Base-by-base conservation (phyloP, 2,888 invertebrate species). In the Athetis lepigone region DNA sequence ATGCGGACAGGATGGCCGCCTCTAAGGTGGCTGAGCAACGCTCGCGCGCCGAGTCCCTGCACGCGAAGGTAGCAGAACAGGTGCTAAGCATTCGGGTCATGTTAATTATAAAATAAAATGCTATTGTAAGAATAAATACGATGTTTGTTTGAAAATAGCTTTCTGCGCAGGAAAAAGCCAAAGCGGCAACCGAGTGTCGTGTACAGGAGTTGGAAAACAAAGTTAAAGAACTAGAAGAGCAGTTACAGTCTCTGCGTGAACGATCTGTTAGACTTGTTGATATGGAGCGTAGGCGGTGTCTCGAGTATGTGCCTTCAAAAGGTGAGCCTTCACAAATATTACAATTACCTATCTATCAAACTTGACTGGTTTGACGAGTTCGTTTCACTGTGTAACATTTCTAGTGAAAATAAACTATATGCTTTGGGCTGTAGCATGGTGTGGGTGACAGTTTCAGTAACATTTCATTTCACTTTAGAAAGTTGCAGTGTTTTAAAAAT, bases 1-100 rank as follows among this genome's bases (percentile, higher is more conserved):
- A 77, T 8, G 85, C 87, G 1, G 91, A 91, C 54, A 84, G 68
- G n/a, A 66, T 71, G 2, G 83, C 86, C 0, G 83, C 80, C 8
- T 16, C 29, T 7, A 86, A 85, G 0, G 81, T 84, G 45, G 80
- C 79, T 0, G 90, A 90, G 45, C 84, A 85, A 39, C 81, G 78
- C 33, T 47, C 84, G 21, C 89, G 83, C 46, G 63, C 79, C 39
- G 90, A 92, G 61, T 75, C 80, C 27, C 88, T 94, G 18, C 88
- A 90, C 85, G 86, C 87, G 83, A 92, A 92, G 86, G 83, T 92
- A 84, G 86, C 87, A 65, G 90, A 90, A 77, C 91, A 94, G 93
- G 93, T 93, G 85, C 85, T 79, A 81, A 70, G 59, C 67, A 68
- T 77, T 78, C 55, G 63, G 73, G 73, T 68, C 77, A 63, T 77